Conservation (phyloP, 2,113 vertebrate species). For the Saguinus imperator region DNA sequence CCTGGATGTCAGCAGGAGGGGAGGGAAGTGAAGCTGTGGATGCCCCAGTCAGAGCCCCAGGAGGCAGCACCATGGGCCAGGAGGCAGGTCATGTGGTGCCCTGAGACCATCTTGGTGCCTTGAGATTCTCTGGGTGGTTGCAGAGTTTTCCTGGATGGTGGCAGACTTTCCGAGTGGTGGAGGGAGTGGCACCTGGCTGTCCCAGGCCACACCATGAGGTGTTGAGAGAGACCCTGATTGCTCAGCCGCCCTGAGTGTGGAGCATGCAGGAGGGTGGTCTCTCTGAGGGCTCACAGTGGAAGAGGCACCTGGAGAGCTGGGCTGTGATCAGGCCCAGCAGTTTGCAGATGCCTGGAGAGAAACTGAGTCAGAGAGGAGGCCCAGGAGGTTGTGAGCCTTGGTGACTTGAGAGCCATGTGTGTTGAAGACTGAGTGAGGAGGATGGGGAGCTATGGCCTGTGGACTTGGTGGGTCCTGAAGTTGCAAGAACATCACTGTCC, state of each 20-base stretch:
- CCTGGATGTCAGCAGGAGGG: background rate
- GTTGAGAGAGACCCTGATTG: background rate
- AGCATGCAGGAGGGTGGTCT: accelerated
- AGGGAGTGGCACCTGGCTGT: background rate
- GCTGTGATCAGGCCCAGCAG: background rate
- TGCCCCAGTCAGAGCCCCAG: no score
- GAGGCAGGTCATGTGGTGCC: no score
- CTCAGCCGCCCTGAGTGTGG: no score
- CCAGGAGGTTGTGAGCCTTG: background rate
- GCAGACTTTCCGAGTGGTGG: no score
- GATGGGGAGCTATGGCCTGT: background rate
- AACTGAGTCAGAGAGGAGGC: background rate
- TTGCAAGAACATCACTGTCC: background rate
- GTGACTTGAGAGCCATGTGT: background rate
- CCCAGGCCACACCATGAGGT: background rate
- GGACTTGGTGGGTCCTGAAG: background rate
- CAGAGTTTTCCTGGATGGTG: background rate
- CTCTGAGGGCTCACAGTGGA: background rate
- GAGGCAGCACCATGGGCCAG: no score
- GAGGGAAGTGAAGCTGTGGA: background rate
- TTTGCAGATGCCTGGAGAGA: background rate
- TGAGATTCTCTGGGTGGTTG: no score
- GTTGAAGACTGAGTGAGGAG: background rate
- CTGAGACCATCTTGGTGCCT: no score
- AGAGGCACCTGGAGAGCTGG: background rate